Evolutionary conservation across 2,888 invertebrate genomes (phyloP).

Genomic region (Leptinotarsa juncta): DNA sequence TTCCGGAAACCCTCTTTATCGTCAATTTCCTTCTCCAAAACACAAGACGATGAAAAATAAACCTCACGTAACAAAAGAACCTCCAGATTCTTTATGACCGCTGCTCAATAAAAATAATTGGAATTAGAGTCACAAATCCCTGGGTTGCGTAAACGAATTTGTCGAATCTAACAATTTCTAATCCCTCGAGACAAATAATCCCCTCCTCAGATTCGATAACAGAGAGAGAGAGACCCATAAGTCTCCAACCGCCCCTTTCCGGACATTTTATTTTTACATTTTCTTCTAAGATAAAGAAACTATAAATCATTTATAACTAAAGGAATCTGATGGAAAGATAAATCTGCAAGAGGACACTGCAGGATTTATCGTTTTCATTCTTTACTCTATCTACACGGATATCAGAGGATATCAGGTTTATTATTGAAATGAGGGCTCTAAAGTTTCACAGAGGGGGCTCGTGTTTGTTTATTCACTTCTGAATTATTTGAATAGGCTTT

Average conservation of each 20-base stretch:
- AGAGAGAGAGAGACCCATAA: constrained; percentile 44
- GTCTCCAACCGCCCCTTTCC: constrained; percentile 43
- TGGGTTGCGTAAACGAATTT: constrained; percentile 54
- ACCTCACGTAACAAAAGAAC: constrained; percentile 10
- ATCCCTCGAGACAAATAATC: constrained; percentile 50
- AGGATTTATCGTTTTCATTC: constrained; percentile 48
- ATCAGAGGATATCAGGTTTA: constrained; percentile 41
- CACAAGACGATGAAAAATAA: constrained; percentile 1
- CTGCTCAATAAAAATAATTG: constrained; percentile 37
- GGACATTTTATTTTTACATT: constrained; percentile 52
- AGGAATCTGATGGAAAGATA: constrained; percentile 56
- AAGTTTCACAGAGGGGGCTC: constrained; percentile 45
- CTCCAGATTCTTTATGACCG: constrained; percentile 28
- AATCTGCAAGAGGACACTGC: constrained; percentile 45
- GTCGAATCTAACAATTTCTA: constrained; percentile 54
- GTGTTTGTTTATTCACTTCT: constrained; percentile 37
- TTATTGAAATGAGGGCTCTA: constrained; percentile 43
- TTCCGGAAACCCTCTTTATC: too few relatives aligned
- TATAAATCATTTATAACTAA: constrained; percentile 55
- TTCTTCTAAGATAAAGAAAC: constrained; percentile 51
- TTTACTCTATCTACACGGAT: constrained; percentile 46
- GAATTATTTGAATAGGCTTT: constrained; percentile 35
- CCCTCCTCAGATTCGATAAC: constrained; percentile 44
- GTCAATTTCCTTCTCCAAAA: background rate
- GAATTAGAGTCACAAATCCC: constrained; percentile 45